Evolutionary conservation across 2,113 vertebrate species (phyloP), one percentile per base, ranked within the genome.

Genomic region (Pteropus alecto): DNA sequence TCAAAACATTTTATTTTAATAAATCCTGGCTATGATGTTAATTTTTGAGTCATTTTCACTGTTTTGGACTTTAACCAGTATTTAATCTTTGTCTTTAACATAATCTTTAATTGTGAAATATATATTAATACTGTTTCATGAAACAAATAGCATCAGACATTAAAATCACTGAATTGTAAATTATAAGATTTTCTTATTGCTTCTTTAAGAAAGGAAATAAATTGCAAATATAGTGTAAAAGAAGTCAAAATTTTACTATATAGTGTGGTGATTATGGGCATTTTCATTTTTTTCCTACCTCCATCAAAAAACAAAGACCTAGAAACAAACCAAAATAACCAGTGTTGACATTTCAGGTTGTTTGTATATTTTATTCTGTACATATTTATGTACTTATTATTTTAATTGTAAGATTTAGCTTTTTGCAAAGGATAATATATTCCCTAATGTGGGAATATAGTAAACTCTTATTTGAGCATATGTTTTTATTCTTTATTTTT

Each of bases 71-170:
- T 90, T 92, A 58, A 61, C 11, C 12, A 56, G 19, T 71, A 79
- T 73, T 87, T 88, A 73, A 70, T 77, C 35, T 92, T 92, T 86
- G 54, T 70, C 71, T 84, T 92, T 94, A 84, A 24, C 6, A 54
- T 89, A 94, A 92, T 70, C 43, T 30, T 94, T 78, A 94, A 35
- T 92, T 93, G 35, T 87, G 58, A 93, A 96, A 83, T 94, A 46
- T 54, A 2, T 46, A n/a, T 79, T 78, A 38, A 38, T 73, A 76
- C 6, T 92, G 1, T 76, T 71, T 82, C 22, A 35, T 76, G 56
- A 94, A 94, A 86, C 26, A 92, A 58, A 60, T 79, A 54, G 63
- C 22, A 41, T 41, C 24, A 54, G 19, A 38, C 46, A 58, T 81
- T 87, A 70, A 83, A 77, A 48, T 93, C 13, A 76, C 68, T 33